A percentile compares a stretch with the other conserved stretches of the same genome.
Evolutionary conservation across 2,113 vertebrate species (phyloP).

Genomic region (Corvus moneduloides): DNA sequence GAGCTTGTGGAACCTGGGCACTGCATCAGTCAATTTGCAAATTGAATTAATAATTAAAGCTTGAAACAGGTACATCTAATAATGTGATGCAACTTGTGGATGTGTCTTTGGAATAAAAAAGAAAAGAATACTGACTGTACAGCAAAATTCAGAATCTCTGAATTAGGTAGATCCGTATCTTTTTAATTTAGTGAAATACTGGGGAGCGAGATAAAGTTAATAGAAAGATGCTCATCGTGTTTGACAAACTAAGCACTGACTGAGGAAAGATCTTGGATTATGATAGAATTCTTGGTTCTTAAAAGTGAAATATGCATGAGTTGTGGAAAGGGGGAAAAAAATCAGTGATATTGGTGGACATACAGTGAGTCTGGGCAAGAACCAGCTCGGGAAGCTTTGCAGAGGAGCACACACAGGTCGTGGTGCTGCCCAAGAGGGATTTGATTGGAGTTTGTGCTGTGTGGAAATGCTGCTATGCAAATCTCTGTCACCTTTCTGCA

Average conservation of each 20-base stretch:
- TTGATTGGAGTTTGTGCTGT: not conserved
- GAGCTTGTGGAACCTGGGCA: not conserved
- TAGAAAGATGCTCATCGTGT: not conserved
- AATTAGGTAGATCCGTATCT: conserved; percentile 46
- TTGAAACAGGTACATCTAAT: conserved; percentile 18
- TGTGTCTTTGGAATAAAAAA: conserved; percentile 12
- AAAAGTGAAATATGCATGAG: not conserved
- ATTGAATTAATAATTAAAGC: not conserved
- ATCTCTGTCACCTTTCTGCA: conserved; percentile 1
- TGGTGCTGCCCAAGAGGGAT: not conserved
- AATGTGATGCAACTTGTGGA: conserved; percentile 19
- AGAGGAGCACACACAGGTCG: not conserved
- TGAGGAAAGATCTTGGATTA: not conserved
- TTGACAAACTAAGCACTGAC: not conserved
- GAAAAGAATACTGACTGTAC: conserved; percentile 6
- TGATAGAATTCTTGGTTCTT: not conserved
- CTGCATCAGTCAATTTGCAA: conserved; percentile 12
- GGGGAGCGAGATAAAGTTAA: conserved; percentile 21
- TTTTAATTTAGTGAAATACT: conserved; percentile 50
- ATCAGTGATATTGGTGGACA: rapidly evolving
- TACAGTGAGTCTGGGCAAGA: not conserved
- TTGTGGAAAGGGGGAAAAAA: not conserved
- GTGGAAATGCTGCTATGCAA: not conserved
- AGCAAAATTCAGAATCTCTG: conserved; percentile 46
- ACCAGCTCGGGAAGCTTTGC: not conserved